Conservation (phyloP, 2,888 invertebrate species). For the Thyatira batis region DNA sequence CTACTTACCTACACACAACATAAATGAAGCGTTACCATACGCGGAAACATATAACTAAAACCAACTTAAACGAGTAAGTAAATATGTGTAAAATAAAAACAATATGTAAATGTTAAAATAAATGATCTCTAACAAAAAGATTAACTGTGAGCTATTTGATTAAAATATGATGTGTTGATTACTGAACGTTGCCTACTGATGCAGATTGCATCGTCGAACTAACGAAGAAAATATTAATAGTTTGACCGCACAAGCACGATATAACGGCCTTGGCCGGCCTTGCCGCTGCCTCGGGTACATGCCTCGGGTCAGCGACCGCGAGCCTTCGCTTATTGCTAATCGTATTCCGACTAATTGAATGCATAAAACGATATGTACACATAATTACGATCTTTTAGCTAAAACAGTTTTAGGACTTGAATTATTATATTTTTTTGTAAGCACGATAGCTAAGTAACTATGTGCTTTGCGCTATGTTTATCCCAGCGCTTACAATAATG, state of each 20-base stretch:
- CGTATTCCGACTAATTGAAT: slow-evolving; percentile 29
- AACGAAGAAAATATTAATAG: slow-evolving; percentile 3
- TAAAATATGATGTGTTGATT: neutral
- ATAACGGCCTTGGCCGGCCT: slow-evolving; percentile 77
- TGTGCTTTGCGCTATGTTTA: no score
- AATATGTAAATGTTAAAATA: no score
- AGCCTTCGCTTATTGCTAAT: slow-evolving; percentile 35
- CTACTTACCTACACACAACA: slow-evolving; percentile 8
- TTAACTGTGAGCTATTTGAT: neutral
- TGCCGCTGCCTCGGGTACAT: slow-evolving; percentile 52
- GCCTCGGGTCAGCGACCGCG: slow-evolving; percentile 46
- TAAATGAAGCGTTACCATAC: slow-evolving; percentile 14
- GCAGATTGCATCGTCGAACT: neutral
- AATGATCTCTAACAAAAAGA: neutral
- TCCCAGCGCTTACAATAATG: no score
- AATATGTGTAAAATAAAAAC: neutral
- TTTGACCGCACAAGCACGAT: slow-evolving; percentile 29
- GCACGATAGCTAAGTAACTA: no score
- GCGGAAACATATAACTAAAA: neutral
- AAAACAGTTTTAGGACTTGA: neutral
- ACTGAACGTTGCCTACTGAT: neutral
- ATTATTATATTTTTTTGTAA: no score
- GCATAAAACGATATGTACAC: slow-evolving; percentile 20
- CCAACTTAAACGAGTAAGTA: no score
- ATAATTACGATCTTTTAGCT: neutral